Conservation (phyloP, 2,888 invertebrate genomes). For the Endotricha flammealis region DNA sequence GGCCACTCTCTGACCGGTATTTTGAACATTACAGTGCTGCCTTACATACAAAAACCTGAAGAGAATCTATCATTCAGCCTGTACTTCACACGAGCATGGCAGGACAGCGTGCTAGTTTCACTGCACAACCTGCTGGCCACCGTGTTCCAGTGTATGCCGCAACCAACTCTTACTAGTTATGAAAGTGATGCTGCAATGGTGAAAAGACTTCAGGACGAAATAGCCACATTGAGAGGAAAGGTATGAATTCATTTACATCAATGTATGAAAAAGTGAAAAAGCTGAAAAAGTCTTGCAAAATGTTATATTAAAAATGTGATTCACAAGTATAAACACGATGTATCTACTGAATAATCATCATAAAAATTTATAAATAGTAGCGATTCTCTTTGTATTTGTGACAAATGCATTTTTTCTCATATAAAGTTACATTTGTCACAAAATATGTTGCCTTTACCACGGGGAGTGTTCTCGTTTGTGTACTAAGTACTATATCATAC, state of each 20-base stretch:
- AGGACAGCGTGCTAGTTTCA: slow-evolving; percentile 93
- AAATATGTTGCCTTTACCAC: no score
- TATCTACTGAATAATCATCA: no score
- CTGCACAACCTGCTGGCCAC: slow-evolving; percentile 95
- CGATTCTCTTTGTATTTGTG: no score
- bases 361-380: no score
- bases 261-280: background rate
- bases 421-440: no score
- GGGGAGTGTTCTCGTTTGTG: no score
- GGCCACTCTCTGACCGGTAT: no score
- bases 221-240: slow-evolving; percentile 80
- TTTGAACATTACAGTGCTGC: slow-evolving; percentile 86
- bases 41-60: slow-evolving; percentile 94
- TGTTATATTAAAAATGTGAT: no score
- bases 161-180: slow-evolving; percentile 89
- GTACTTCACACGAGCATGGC: slow-evolving; percentile 96
- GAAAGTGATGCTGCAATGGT: slow-evolving; percentile 91
- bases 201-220: slow-evolving; percentile 90
- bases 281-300: no score
- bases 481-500: no score
- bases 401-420: no score
- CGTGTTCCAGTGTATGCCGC: slow-evolving; percentile 91
- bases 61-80: slow-evolving; percentile 92
- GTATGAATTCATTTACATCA: slow-evolving; percentile 23
- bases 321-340: no score